phyloP scores from a whole-genome alignment of 2,113 vertebrate genomes.

The Aplodontia rufa region DNA sequence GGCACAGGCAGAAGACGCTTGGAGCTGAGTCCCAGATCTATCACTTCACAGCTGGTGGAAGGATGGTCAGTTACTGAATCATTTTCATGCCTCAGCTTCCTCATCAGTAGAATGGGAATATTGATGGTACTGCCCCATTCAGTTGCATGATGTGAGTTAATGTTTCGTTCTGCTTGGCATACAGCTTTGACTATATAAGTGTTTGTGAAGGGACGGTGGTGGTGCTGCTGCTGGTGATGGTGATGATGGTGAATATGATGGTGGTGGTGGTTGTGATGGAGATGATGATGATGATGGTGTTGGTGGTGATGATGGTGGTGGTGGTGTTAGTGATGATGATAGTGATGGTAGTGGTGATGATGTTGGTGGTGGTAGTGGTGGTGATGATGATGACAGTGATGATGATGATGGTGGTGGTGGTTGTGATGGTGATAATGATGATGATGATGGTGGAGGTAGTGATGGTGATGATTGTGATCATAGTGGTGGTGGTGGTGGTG shows the following conservation, averaged over 20 bases:
- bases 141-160: not conserved
- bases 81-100: not conserved
- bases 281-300: not conserved
- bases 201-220: too few species aligned
- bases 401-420: not conserved
- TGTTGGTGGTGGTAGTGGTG: not conserved
- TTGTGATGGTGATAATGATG: not conserved
- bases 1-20: not conserved
- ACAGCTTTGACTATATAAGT: too few species aligned
- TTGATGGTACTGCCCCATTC: not conserved
- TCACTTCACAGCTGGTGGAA: not conserved
- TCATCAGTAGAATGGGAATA: not conserved
- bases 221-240: too few species aligned
- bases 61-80: not conserved
- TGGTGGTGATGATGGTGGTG: not conserved
- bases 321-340: not conserved
- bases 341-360: not conserved
- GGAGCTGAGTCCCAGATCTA: not conserved
- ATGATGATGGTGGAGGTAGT: too few species aligned
- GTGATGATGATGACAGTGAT: not conserved
- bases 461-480: too few species aligned
- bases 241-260: not conserved
- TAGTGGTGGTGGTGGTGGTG: not conserved
- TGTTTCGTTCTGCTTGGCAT: not conserved
- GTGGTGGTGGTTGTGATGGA: too few species aligned